These are phyloP conservation scores for Raja brachyura DNA, from an alignment of 2,113 vertebrate species.

Conservation along the genomic window DNA sequence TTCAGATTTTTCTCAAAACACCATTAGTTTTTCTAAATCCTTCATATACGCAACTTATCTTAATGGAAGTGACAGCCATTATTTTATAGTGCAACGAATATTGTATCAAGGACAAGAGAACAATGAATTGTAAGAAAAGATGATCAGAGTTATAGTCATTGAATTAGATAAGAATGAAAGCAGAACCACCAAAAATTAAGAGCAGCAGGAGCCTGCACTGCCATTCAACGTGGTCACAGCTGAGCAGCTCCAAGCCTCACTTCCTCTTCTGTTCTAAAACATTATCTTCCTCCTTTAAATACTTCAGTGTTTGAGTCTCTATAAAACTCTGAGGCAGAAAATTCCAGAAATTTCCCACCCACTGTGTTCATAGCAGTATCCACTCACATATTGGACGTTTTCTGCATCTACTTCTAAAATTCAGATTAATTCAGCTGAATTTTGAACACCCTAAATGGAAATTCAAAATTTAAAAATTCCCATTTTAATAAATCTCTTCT, in stretches of 20 bases:
- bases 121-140: background rate
- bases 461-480: background rate
- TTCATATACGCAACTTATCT: background rate
- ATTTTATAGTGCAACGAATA: background rate
- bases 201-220: too few species aligned
- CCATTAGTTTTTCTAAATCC: background rate
- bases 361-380: background rate
- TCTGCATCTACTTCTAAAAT: background rate
- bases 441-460: background rate
- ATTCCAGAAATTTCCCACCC: too few species aligned
- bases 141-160: background rate
- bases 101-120: background rate
- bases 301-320: too few species aligned
- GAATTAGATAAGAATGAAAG: background rate
- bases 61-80: background rate
- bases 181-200: too few species aligned
- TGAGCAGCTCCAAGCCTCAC: too few species aligned
- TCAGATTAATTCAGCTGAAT: background rate
- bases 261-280: too few species aligned
- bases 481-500: background rate
- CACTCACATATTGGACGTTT: background rate
- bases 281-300: too few species aligned
- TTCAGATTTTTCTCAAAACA: background rate
- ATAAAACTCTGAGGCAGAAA: too few species aligned
- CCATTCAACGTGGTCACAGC: too few species aligned